These are phyloP conservation scores for Psephotus haematonotus DNA, from an alignment of 2,113 vertebrate genomes.

Conservation along the genomic window DNA sequence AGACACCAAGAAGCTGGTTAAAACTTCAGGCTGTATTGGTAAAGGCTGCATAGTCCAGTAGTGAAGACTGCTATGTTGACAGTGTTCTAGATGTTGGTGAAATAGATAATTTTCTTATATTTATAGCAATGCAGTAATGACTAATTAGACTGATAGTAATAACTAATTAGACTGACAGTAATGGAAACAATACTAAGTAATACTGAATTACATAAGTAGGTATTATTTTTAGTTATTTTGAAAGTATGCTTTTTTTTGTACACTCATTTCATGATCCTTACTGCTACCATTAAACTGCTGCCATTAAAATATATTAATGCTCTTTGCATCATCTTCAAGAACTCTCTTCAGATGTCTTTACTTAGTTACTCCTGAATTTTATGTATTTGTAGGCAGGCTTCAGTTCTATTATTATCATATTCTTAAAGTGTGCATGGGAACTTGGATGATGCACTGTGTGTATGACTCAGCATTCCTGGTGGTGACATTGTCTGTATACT, in stretches of 20 bases:
- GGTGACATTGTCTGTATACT: neutral
- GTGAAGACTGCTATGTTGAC: neutral
- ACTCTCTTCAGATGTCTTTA: neutral
- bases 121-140: neutral
- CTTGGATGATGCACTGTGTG: neutral
- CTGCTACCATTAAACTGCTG: neutral
- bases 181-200: neutral
- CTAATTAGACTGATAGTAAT: neutral
- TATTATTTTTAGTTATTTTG: neutral
- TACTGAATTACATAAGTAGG: neutral
- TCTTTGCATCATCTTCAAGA: neutral
- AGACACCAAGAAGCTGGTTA: neutral
- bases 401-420: neutral
- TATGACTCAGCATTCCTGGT: neutral
- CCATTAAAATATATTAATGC: neutral
- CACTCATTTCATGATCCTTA: neutral
- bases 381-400: neutral
- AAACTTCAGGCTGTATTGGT: neutral
- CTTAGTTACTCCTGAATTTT: neutral
- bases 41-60: neutral
- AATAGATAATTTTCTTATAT: neutral
- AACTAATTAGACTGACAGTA: neutral
- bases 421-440: neutral
- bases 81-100: neutral
- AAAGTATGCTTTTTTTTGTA: neutral